Conservation (phyloP, 2,888 invertebrate genomes). For the Rhimphoctona megacephalus region DNA sequence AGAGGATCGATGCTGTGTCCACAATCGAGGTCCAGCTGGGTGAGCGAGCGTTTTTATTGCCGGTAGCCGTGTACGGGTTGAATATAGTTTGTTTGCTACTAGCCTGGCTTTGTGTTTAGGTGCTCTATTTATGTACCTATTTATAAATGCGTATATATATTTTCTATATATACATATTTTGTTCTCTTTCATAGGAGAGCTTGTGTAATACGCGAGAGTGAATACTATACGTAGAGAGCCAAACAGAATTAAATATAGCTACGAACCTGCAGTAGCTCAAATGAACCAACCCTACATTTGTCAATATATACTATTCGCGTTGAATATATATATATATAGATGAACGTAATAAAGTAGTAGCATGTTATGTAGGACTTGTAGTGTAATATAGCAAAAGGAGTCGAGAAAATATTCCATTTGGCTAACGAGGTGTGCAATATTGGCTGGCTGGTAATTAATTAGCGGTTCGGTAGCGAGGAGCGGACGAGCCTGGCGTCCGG, state of each 20-base stretch:
- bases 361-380: conserved; percentile 44
- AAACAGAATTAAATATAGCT: conserved; percentile 27
- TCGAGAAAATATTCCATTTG: conserved; percentile 59
- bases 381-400: conserved; percentile 38
- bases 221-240: conserved; percentile 47
- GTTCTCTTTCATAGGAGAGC: conserved; percentile 44
- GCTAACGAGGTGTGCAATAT: conserved; percentile 79
- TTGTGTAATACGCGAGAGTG: conserved; percentile 58
- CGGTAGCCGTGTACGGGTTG: conserved; percentile 65
- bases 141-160: not conserved
- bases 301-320: conserved; percentile 12
- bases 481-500: conserved; percentile 30
- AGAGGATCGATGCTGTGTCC: conserved; percentile 53
- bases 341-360: conserved; percentile 50
- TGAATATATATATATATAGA: not conserved
- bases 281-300: conserved; percentile 42
- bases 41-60: conserved; percentile 59
- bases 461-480: conserved; percentile 65
- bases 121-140: conserved; percentile 35
- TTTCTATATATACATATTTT: conserved; percentile 22
- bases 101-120: conserved; percentile 48
- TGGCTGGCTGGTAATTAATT: conserved; percentile 76
- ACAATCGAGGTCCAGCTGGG: conserved; percentile 47
- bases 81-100: conserved; percentile 23
- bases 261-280: conserved; percentile 49